These are phyloP conservation scores for Tenthredo scrophulariae DNA, from an alignment of 2,888 invertebrate genomes.

Conservation along the genomic window DNA sequence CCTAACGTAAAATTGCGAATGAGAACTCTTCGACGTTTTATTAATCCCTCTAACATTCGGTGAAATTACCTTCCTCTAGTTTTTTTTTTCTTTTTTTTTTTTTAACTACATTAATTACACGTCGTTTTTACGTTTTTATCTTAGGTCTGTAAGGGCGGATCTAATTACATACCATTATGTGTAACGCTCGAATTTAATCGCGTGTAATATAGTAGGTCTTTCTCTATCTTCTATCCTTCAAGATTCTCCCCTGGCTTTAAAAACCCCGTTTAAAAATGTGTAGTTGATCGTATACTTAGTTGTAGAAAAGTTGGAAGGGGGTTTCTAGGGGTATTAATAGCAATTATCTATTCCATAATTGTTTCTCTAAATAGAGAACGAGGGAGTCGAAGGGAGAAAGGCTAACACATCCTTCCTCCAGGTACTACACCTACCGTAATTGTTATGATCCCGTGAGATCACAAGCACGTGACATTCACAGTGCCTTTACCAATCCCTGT, in stretches of 20 bases:
- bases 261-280: neutral
- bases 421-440: conserved; percentile 30
- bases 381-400: conserved; percentile 1
- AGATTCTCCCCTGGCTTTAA: conserved; percentile 8
- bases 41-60: neutral
- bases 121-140: conserved; percentile 18
- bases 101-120: conserved; percentile 20
- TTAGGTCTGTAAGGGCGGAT: conserved; percentile 24
- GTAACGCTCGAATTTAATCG: conserved; percentile 28
- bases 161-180: conserved; percentile 29
- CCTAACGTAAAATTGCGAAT: conserved; percentile 24
- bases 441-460: conserved; percentile 51
- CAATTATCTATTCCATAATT: conserved; percentile 52
- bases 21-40: conserved; percentile 32
- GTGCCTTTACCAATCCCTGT: neutral
- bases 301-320: neutral
- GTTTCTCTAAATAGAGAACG: conserved; percentile 21
- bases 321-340: conserved; percentile 23
- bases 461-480: conserved; percentile 43
- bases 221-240: neutral
- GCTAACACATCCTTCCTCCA: conserved; percentile 18
- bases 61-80: neutral
- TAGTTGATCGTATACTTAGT: conserved; percentile 11
- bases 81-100: neutral
- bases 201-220: conserved; percentile 21